Base-by-base conservation (phyloP, 2,888 invertebrate species). In the Taphrorychus bicolor region DNA sequence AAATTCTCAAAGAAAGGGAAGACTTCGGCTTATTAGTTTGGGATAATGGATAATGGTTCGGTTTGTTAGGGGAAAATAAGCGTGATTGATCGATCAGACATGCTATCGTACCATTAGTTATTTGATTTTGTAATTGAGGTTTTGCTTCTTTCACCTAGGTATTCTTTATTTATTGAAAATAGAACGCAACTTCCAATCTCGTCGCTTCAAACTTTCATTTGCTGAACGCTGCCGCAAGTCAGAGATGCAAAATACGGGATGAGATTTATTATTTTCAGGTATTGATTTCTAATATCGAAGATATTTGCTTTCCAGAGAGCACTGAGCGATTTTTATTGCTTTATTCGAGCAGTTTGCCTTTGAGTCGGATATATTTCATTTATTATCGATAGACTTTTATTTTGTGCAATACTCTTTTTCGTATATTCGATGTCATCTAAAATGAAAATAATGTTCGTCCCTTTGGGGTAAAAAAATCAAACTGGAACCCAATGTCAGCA, bases 11-110 rank as follows among this genome's bases (percentile, higher is more conserved):
- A 49, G 53, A 21, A 61, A 42, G 16, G 19, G 32, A 18, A 18
- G 45, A 59, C 24, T 59, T 24, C 16, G 14, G 19, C 14, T 60
- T 61, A 53, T 42, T 61, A 53, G 41, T 53, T 61, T 40, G 52
- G 42, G n/a, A 53, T 61, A 61, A 61, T 60, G 18, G 56, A 32
- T 32, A 32, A 32, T 16, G 53, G 53, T 24, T 53, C 5, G 53
- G 53, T 53, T 53, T 53, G 53, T 53, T 53, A 22, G 5, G 22
- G 23, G 23, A 53, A 53, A 53, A 53, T 53, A 53, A 53, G 53
- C 53, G 53, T 53, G 53, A 16, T 22, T 53, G 24, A 53, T 53
- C 22, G 53, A 53, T 53, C 22, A 16, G 23, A 22, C 14, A 24
- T 53, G 21, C 24, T 11, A 32, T 32, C 32, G 2, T 9, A 11